Percentiles rank a stretch among this genome's conserved stretches.
Evolutionary conservation across 2,888 invertebrate species (phyloP).

Genomic region (Drosophila suboccidentalis): DNA sequence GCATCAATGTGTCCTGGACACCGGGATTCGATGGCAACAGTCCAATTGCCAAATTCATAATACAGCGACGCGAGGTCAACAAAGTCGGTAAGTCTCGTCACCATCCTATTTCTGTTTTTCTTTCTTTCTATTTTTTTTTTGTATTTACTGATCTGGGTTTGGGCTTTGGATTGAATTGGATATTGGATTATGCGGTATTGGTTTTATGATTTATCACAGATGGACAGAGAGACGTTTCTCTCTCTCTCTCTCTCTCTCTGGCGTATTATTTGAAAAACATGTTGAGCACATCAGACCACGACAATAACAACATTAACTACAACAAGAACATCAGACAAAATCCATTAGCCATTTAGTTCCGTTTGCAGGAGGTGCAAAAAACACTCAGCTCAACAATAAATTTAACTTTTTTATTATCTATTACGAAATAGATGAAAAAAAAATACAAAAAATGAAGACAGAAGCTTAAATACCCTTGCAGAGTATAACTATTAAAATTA

Average conservation of each 20-base stretch:
- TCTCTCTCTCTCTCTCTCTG: neutral
- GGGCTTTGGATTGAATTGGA: conserved; percentile 23
- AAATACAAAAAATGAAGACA: neutral
- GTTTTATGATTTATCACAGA: conserved; percentile 12
- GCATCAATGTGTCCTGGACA: conserved; percentile 97
- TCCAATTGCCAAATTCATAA: conserved; percentile 95
- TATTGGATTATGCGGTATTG: conserved; percentile 40
- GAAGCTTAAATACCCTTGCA: neutral
- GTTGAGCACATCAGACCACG: conserved; percentile 14
- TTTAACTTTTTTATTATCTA: neutral
- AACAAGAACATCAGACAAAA: conserved; percentile 14
- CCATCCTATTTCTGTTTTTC: neutral
- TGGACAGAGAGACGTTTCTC: neutral
- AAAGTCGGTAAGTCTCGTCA: conserved; percentile 89
- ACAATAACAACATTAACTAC: conserved; percentile 6
- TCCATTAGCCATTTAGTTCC: conserved; percentile 21
- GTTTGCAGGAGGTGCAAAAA: neutral
- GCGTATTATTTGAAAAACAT: conserved; percentile 30
- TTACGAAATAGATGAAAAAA: neutral
- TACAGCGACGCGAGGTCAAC: conserved; percentile 95
- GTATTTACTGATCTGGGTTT: conserved; percentile 3
- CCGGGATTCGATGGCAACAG: conserved; percentile 99
- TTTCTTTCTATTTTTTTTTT: too few relatives aligned
- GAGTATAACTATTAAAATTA: neutral
- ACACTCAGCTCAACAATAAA: neutral